A percentile compares a stretch with the other conserved stretches of the same genome.
These are phyloP conservation scores for Holotrichia oblita DNA, from an alignment of 1,140 invertebrate species.

Conservation along the genomic window DNA sequence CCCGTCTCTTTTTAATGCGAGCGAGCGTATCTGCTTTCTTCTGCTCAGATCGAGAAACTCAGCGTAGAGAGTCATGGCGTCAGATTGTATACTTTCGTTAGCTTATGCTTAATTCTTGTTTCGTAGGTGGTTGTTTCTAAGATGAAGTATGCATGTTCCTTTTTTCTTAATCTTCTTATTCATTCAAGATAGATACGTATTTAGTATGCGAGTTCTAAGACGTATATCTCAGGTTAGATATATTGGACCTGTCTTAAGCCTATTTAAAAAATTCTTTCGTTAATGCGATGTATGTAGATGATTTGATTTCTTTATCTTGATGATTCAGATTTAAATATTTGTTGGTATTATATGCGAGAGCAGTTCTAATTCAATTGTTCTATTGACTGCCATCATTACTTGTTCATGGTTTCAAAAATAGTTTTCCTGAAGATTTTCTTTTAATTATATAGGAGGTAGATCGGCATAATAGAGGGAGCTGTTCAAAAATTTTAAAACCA, in stretches of 20 bases:
- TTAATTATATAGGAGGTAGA: too few species aligned
- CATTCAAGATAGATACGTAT: neutral
- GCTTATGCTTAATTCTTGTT: neutral
- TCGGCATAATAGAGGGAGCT: too few species aligned
- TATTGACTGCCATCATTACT: too few species aligned
- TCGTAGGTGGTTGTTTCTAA: conserved; percentile 12
- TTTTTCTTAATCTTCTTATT: neutral
- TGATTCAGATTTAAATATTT: too few species aligned
- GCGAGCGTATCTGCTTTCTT: neutral
- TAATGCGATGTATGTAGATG: neutral
- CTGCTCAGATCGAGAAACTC: conserved; percentile 27
- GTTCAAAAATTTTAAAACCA: too few species aligned
- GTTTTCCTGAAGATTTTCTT: too few species aligned
- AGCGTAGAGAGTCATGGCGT: too few species aligned
- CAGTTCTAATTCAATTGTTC: too few species aligned
- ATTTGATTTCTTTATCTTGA: conserved; percentile 9
- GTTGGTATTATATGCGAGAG: too few species aligned
- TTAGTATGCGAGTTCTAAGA: neutral
- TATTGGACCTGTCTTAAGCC: neutral
- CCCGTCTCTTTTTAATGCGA: neutral
- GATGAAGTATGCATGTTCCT: neutral
- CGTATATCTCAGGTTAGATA: neutral
- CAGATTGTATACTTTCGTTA: neutral
- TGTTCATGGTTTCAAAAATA: too few species aligned
- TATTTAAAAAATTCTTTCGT: neutral